Evolutionary conservation across 2,888 invertebrate species (phyloP).

Genomic region (Acanthosepion lycidas): DNA sequence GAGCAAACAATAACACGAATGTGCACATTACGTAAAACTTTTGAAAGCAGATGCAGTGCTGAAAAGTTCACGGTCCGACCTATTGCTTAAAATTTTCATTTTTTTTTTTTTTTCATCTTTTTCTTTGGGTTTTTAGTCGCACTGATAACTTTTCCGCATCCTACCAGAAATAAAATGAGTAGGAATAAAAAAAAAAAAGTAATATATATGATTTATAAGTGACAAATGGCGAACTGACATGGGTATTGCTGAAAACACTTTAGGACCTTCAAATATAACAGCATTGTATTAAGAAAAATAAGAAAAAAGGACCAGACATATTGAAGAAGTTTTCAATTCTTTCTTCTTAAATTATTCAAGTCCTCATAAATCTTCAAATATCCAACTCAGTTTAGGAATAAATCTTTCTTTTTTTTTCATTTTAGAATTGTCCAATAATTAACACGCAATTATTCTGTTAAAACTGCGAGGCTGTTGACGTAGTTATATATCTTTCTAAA

Average conservation of each 20-base stretch:
- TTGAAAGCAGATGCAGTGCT: background rate
- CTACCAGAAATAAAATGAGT: background rate
- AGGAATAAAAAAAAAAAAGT: background rate
- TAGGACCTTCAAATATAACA: background rate
- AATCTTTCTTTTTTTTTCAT: no score
- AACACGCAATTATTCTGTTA: no score
- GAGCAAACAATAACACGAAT: background rate
- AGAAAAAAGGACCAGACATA: background rate
- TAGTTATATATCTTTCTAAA: no score
- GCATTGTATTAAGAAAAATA: background rate
- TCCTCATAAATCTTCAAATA: background rate
- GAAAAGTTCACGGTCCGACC: no score
- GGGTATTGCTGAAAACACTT: background rate
- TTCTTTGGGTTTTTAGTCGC: no score
- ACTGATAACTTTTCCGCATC: no score
- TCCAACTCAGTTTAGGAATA: no score
- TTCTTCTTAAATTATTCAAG: background rate
- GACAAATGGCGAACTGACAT: background rate
- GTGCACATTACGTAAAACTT: background rate
- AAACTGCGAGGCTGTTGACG: no score
- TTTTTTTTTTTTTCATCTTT: no score
- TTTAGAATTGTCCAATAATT: no score
- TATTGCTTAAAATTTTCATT: no score
- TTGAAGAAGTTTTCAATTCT: background rate
- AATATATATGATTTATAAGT: background rate